Evolutionary conservation across 2,113 vertebrate genomes (phyloP), one percentile per base, ranked within the genome.

Genomic region (Sigmodon hispidus): DNA sequence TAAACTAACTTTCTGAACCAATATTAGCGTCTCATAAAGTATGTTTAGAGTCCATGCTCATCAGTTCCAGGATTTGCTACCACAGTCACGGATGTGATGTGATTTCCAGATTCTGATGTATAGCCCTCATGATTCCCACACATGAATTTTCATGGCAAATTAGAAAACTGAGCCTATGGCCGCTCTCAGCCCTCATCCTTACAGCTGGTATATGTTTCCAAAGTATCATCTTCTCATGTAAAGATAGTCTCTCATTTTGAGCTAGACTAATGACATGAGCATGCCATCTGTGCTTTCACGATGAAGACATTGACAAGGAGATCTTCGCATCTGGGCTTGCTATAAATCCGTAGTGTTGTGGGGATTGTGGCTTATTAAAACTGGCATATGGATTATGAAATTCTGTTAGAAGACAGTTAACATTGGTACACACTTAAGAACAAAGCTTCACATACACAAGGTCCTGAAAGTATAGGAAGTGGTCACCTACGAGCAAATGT

Each of bases 391-490:
- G 10, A 29, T 7, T 48, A 13, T 24, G 34, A 59, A 36, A 59
- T 80, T 89, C 45, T 45, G 43, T 94, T 76, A 70, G 40, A 84
- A 88, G 63, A 72, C 22, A 73, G 52, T 90, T 61, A 63, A 80
- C 61, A 55, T 19, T 75, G 79, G 55, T 3, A 61, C 12, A 13
- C 5, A 85, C 45, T 40, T 57, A 91, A 91, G 43, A 91, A 89
- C n/a, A 93, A 87, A 95, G 48, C 29, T 40, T 65, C 0, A 34
- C 13, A 57, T 4, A 24, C 1, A 36, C 4, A 2, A 95, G 36
- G 19, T 1, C 12, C 43, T 81, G 69, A 84, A 1, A 75, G 31
- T 1, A 65, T 7, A 91, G n/a, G 63, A 80, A 45, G 13, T 3
- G 67, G 24, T 12, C 15, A 1, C 24, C 75, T 65, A 52, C 80